Conservation (phyloP, 2,888 invertebrate species). For the Drosophila aldrichi region DNA sequence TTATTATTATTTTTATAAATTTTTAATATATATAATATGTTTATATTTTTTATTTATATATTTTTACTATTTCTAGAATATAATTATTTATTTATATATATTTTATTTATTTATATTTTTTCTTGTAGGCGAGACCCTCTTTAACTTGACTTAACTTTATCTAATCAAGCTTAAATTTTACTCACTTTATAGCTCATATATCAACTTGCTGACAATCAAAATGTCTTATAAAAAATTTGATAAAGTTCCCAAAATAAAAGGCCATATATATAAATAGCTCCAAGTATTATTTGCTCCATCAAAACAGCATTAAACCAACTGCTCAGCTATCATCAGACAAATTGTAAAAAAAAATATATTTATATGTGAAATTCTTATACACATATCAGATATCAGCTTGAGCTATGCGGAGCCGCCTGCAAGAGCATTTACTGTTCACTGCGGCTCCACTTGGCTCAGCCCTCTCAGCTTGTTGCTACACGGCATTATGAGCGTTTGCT, state of each 20-base stretch:
- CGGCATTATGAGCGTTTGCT: slow-evolving; percentile 1
- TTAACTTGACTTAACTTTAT: not conserved
- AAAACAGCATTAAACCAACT: not conserved
- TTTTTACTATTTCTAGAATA: too few relatives aligned
- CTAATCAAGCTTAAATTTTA: not conserved
- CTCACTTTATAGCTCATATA: too few relatives aligned
- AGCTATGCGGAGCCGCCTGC: too few relatives aligned
- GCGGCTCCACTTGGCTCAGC: not conserved
- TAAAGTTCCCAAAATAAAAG: not conserved
- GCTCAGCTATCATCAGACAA: not conserved
- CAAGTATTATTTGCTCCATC: too few relatives aligned
- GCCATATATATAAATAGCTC: not conserved
- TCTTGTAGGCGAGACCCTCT: too few relatives aligned
- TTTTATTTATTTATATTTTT: too few relatives aligned
- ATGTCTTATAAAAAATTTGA: not conserved
- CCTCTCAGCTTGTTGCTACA: not conserved
- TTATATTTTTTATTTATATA: too few relatives aligned
- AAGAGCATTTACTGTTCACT: not conserved
- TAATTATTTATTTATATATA: too few relatives aligned
- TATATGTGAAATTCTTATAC: not conserved
- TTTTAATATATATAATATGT: too few relatives aligned
- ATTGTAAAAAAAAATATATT: not conserved
- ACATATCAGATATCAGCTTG: not conserved
- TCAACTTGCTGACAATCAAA: not conserved
- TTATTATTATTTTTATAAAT: too few relatives aligned